phyloP scores from a whole-genome alignment of 2,113 vertebrate genomes.

The Picathartes gymnocephalus region DNA sequence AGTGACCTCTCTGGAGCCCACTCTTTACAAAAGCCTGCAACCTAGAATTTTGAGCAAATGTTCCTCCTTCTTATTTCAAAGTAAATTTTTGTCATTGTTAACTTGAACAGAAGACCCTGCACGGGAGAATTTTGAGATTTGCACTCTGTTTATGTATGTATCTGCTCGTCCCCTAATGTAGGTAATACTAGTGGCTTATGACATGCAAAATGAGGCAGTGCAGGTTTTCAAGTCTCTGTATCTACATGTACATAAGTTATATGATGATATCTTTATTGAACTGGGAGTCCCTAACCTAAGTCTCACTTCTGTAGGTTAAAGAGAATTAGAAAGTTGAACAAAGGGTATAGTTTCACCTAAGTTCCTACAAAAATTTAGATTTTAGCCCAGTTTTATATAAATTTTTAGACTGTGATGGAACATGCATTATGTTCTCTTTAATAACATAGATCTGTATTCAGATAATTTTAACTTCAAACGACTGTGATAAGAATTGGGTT shows the following conservation, averaged over 20 bases:
- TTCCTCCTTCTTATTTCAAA: not conserved
- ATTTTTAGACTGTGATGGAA: not conserved
- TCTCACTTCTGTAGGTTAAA: not conserved
- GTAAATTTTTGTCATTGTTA: not conserved
- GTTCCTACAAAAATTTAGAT: not conserved
- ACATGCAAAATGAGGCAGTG: not conserved
- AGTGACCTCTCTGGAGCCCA: not conserved
- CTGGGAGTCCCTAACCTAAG: accelerated
- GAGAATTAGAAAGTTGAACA: not conserved
- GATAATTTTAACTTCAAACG: not conserved
- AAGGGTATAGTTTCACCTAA: not conserved
- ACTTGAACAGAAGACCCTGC: not conserved
- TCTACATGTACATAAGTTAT: not conserved
- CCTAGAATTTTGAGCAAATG: not conserved
- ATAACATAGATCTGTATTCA: not conserved
- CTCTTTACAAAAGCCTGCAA: not conserved
- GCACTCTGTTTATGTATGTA: not conserved
- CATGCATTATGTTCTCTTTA: not conserved
- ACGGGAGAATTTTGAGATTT: not conserved
- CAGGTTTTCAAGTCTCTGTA: too few species aligned
- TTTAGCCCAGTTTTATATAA: not conserved
- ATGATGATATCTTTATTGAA: not conserved
- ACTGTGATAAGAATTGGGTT: not conserved
- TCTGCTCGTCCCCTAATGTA: not conserved
- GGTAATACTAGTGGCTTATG: not conserved